Percentiles rank a stretch among this genome's conserved stretches.
Conservation (phyloP, 2,888 invertebrate genomes). For the Brenthis hecate region DNA sequence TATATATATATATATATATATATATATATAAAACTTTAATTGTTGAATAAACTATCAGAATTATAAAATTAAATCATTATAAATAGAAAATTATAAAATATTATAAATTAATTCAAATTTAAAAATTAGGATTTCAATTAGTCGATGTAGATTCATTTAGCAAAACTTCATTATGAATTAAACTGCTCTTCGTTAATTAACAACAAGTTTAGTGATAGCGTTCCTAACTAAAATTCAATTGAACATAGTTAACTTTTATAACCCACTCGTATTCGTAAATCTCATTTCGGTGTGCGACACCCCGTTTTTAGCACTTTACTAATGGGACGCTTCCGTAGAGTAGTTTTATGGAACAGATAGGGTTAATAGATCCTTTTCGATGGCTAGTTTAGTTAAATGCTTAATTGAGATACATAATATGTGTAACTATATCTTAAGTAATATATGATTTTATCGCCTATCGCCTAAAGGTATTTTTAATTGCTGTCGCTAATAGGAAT, state of each 20-base stretch:
- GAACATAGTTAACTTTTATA: background rate
- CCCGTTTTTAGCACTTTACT: constrained; percentile 27
- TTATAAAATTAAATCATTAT: too few species aligned
- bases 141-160: background rate
- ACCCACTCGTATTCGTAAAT: background rate
- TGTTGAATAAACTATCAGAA: too few species aligned
- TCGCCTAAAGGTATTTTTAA: too few species aligned
- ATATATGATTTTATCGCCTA: too few species aligned
- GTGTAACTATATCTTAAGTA: too few species aligned
- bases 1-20: too few species aligned
- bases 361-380: background rate
- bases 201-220: background rate
- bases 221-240: constrained; percentile 2
- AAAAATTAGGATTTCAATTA: too few species aligned
- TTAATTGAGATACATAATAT: constrained; percentile 4
- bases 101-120: too few species aligned
- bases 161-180: background rate
- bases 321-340: constrained; percentile 25
- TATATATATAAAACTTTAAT: too few species aligned
- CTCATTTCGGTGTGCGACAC: constrained; percentile 21
- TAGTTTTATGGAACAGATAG: background rate
- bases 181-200: background rate
- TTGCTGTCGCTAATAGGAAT: too few species aligned
- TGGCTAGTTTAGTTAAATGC: background rate
- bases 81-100: too few species aligned